Percentiles rank a stretch among this genome's conserved stretches.
These are phyloP conservation scores for Melanerpes formicivorus DNA, from an alignment of 2,113 vertebrate genomes.

Conservation along the genomic window DNA sequence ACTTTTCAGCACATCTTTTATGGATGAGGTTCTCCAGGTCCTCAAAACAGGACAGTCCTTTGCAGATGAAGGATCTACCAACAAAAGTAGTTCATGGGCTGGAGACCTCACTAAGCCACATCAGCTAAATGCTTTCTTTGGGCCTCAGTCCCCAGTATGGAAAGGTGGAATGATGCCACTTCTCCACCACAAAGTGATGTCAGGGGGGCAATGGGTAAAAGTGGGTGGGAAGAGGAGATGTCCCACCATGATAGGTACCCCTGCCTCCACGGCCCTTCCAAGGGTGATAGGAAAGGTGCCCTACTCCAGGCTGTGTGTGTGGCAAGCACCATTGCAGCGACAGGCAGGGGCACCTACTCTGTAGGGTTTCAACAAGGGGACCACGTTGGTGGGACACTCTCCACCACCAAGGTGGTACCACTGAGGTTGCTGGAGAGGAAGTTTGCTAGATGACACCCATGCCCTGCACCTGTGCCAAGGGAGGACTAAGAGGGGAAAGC, in stretches of 20 bases:
- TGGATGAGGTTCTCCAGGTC: background rate
- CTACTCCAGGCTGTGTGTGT: background rate
- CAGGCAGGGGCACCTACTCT: background rate
- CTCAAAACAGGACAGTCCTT: background rate
- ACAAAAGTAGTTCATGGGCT: background rate
- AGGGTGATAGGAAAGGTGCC: background rate
- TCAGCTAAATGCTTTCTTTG: background rate
- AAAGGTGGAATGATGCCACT: background rate
- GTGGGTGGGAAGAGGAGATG: background rate
- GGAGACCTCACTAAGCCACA: background rate
- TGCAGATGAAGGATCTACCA: background rate
- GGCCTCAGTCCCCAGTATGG: background rate
- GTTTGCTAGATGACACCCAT: background rate
- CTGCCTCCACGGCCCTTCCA: background rate
- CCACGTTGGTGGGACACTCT: background rate
- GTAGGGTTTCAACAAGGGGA: background rate
- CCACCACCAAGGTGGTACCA: background rate
- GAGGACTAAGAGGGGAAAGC: background rate
- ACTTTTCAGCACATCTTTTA: background rate
- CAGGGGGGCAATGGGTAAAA: background rate
- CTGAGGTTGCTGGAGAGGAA: background rate
- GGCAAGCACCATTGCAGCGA: rapidly evolving
- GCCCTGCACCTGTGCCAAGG: background rate
- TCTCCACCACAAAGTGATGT: background rate
- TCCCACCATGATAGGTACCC: background rate